Base-by-base conservation (phyloP, 2,797 vertebrate species). In the Psittacula echo region DNA sequence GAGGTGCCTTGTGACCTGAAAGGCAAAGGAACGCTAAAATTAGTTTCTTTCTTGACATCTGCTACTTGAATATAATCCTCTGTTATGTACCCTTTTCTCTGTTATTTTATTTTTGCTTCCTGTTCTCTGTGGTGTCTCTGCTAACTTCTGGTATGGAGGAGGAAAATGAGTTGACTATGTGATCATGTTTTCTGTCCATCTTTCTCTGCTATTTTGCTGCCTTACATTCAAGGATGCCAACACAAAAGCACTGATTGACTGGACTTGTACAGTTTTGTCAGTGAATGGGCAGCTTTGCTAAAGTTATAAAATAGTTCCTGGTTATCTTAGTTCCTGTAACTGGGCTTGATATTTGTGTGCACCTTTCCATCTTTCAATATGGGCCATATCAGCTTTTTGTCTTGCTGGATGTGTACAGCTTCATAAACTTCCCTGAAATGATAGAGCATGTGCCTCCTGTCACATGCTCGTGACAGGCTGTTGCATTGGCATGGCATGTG, bases 401-500 rank as follows among this genome's bases (percentile, higher is more conserved):
- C 56, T 65, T 34, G 16, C 29, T 88, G 68, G 23, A 27, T 60
- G 21, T 8, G 5, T 50, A 42, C 34, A 48, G 37, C 45, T 61
- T 85, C 32, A 12, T 56, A 37, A 84, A 37, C 45, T 68, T 84
- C 48, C 45, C 34, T 78, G 30, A 45, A 81, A 21, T 19, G 21
- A 19, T 37, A 6, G 29, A 34, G 24, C 48, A 58, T 1, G 2
- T 84, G 53, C n/a, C 12, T 68, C 8, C 39, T 84, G 26, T 61
- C 18, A 39, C 2, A 0, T 16, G 20, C 19, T 29, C 1, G 0
- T 29, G 39, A 30, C 27, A 53, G 39, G 68, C 6, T 8, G 9
- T 37, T 42, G 45, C 19, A 7, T 3, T 80, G 70, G 23, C 2
- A 2, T 10, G 30, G 39, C 54, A 34, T 1, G 0, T 19, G 67